Conservation (phyloP, 2,888 invertebrate genomes). For the Lepidonotus clava region DNA sequence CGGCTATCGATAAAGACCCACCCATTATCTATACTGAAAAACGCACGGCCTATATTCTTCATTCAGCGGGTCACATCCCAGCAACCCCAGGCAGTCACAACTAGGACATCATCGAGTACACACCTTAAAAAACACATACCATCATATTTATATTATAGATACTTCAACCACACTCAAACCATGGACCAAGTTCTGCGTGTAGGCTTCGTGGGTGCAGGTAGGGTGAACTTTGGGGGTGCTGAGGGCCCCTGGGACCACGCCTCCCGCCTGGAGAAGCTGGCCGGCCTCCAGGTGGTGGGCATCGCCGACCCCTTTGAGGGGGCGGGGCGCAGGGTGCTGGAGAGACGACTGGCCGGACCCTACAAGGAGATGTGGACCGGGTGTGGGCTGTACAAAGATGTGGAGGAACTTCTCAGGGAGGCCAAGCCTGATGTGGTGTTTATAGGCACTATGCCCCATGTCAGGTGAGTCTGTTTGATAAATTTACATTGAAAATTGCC, state of each 20-base stretch:
- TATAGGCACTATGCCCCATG: constrained; percentile 54
- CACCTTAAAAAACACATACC: too few species aligned
- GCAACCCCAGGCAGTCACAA: too few species aligned
- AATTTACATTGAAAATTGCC: too few species aligned
- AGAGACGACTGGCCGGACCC: not conserved
- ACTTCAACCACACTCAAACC: not conserved
- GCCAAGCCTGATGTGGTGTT: constrained; percentile 48
- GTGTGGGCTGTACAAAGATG: constrained; percentile 49
- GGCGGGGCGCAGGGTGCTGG: constrained; percentile 45
- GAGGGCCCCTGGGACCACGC: constrained; percentile 61
- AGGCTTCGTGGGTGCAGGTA: constrained; percentile 59
- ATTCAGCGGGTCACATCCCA: too few species aligned
- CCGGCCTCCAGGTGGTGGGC: constrained; percentile 37
- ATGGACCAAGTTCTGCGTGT: constrained; percentile 44
- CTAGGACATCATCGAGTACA: too few species aligned
- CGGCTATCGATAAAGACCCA: too few species aligned
- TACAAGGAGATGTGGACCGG: constrained; percentile 26
- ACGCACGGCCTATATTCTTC: too few species aligned
- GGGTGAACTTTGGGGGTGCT: constrained; percentile 58
- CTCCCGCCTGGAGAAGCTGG: constrained; percentile 55
- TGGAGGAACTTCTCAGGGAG: constrained; percentile 42
- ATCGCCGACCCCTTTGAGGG: constrained; percentile 53
- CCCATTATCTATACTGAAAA: too few species aligned
- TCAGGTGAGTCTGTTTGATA: not conserved
- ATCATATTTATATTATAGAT: too few species aligned